These are phyloP conservation scores for Calephelis perditalis DNA, from an alignment of 2,888 invertebrate species.

Conservation along the genomic window DNA sequence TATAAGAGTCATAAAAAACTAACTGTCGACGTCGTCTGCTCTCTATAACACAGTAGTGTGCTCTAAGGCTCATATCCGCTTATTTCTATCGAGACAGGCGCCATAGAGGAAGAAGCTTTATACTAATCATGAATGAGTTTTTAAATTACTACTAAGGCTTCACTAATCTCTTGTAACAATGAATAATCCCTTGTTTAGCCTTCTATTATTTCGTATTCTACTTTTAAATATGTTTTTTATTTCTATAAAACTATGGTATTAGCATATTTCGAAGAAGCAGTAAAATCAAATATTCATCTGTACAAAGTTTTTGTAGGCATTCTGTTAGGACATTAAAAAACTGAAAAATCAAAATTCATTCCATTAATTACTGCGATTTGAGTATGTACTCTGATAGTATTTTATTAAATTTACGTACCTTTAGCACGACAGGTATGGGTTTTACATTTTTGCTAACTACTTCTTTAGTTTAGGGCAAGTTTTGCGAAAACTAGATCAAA, in stretches of 20 bases:
- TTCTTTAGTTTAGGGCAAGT: too few relatives aligned
- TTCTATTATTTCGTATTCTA: not conserved
- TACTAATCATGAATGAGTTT: slow-evolving; percentile 6
- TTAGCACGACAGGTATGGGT: too few relatives aligned
- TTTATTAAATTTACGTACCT: too few relatives aligned
- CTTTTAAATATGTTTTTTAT: not conserved
- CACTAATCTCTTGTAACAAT: not conserved
- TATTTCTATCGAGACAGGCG: not conserved
- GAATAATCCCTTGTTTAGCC: not conserved
- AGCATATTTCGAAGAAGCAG: not conserved
- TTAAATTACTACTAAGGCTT: slow-evolving; percentile 4
- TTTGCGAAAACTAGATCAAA: too few relatives aligned
- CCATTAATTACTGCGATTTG: too few relatives aligned
- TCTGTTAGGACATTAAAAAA: too few relatives aligned
- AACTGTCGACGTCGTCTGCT: too few relatives aligned
- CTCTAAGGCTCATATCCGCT: not conserved
- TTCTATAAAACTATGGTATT: not conserved
- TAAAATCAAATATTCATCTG: not conserved
- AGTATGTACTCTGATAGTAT: too few relatives aligned
- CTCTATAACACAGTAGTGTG: not conserved
- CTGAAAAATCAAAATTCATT: too few relatives aligned
- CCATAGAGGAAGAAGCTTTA: not conserved
- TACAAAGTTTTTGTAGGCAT: too few relatives aligned
- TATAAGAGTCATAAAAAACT: too few relatives aligned
- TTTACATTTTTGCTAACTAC: too few relatives aligned